Evolutionary conservation across 2,113 vertebrate species (phyloP).

Genomic region (Chauna torquata): DNA sequence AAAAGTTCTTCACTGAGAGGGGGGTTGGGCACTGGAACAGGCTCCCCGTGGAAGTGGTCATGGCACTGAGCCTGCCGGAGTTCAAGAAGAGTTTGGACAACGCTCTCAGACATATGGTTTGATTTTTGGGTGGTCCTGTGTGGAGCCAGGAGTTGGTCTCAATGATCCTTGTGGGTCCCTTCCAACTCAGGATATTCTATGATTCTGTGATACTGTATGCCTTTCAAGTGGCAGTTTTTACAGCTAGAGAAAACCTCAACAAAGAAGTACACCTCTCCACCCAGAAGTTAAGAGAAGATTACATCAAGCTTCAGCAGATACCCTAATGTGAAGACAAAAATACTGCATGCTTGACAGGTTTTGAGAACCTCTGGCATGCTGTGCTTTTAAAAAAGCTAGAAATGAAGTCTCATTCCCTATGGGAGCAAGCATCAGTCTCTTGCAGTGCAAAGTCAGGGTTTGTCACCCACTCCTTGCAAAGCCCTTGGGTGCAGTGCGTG

Average conservation of each 20-base stretch:
- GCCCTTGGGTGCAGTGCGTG: fast-evolving
- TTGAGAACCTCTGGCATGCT: neutral
- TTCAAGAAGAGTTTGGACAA: too few species aligned
- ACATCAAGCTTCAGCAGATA: neutral
- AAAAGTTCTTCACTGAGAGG: too few species aligned
- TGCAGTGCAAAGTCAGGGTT: neutral
- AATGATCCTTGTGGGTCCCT: too few species aligned
- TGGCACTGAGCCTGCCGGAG: too few species aligned
- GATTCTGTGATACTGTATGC: too few species aligned
- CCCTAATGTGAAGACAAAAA: neutral
- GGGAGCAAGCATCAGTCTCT: neutral
- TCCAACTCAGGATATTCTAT: too few species aligned
- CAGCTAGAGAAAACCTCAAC: neutral
- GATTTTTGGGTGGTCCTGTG: too few species aligned
- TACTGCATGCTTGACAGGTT: neutral
- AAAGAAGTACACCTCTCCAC: neutral
- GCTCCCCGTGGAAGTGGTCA: too few species aligned
- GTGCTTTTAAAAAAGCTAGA: neutral
- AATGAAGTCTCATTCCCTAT: neutral
- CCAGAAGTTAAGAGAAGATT: neutral
- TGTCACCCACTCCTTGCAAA: neutral
- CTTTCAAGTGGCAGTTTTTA: neutral
- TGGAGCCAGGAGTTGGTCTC: too few species aligned
- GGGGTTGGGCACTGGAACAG: too few species aligned
- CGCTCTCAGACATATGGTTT: too few species aligned